Conservation (phyloP, 2,888 invertebrate species). For the Sinotaia quadrata region DNA sequence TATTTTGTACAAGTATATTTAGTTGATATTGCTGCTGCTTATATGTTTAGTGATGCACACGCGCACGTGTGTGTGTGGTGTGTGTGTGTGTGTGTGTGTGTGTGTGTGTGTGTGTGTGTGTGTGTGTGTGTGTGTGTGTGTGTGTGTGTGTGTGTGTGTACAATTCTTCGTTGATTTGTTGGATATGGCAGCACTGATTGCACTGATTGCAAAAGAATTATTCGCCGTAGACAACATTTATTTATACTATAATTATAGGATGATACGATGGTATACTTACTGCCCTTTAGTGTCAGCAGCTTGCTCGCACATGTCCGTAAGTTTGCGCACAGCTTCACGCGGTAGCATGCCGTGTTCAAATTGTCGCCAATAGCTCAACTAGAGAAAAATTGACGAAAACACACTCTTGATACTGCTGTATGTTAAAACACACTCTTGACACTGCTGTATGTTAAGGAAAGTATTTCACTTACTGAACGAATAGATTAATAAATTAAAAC, state of each 20-base stretch:
- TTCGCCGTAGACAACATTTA: too few species aligned
- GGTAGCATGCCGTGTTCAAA: conserved; percentile 79
- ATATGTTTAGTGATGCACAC: too few species aligned
- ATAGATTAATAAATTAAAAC: background rate
- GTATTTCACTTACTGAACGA: background rate
- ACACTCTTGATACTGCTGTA: background rate
- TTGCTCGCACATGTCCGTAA: conserved; percentile 74
- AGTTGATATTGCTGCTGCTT: too few species aligned
- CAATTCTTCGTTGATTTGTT: background rate
- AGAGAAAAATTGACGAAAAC: conserved; percentile 7
- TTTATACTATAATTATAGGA: background rate
- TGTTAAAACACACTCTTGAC: background rate
- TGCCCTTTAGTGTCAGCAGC: conserved; percentile 62
- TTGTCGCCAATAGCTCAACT: conserved; percentile 78
- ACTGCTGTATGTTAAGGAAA: background rate
- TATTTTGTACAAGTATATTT: too few species aligned
- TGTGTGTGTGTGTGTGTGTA: conserved; percentile 6
- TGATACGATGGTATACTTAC: conserved; percentile 41
- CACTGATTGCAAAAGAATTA: too few species aligned
- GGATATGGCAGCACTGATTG: background rate
- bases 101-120: conserved; percentile 11
- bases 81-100: too few species aligned
- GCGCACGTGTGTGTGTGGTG: too few species aligned
- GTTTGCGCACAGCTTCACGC: conserved; percentile 76
- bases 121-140: conserved; percentile 11